These are phyloP conservation scores for Athalia circularis DNA, from an alignment of 2,888 invertebrate species.

Conservation along the genomic window DNA sequence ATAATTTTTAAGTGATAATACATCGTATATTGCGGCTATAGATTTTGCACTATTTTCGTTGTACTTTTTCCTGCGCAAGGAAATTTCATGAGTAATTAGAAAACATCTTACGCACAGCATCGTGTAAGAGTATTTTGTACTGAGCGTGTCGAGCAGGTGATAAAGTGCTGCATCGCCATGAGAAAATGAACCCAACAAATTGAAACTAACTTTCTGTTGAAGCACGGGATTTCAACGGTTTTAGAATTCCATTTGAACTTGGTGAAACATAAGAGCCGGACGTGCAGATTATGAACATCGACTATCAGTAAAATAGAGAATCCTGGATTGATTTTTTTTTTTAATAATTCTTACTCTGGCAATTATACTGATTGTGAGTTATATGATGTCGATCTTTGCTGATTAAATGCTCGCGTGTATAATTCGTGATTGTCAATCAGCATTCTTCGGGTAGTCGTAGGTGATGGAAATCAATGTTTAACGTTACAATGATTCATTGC, in stretches of 20 bases:
- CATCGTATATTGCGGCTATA: background rate
- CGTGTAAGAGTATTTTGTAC: background rate
- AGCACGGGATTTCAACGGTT: background rate
- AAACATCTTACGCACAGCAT: background rate
- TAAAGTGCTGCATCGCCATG: background rate
- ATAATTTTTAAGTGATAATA: constrained; percentile 52
- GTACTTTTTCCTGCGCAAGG: background rate
- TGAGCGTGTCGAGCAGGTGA: constrained; percentile 4
- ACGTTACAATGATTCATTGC: constrained; percentile 43
- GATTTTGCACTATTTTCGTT: background rate
- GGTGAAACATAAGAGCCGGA: background rate
- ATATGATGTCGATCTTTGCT: background rate
- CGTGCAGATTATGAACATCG: too few relatives aligned
- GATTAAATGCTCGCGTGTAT: background rate
- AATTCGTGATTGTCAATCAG: constrained; percentile 30
- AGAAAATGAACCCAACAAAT: background rate
- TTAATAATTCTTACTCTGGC: too few relatives aligned
- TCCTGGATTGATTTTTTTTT: too few relatives aligned
- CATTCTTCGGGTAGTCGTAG: constrained; percentile 41
- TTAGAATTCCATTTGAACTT: background rate
- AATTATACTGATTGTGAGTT: background rate
- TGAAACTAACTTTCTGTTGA: background rate
- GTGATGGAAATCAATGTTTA: constrained; percentile 46
- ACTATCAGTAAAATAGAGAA: too few relatives aligned
- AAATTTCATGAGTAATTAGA: background rate